Base-by-base conservation (phyloP, 2,797 vertebrate species). In the Eurystomus glaucurus region DNA sequence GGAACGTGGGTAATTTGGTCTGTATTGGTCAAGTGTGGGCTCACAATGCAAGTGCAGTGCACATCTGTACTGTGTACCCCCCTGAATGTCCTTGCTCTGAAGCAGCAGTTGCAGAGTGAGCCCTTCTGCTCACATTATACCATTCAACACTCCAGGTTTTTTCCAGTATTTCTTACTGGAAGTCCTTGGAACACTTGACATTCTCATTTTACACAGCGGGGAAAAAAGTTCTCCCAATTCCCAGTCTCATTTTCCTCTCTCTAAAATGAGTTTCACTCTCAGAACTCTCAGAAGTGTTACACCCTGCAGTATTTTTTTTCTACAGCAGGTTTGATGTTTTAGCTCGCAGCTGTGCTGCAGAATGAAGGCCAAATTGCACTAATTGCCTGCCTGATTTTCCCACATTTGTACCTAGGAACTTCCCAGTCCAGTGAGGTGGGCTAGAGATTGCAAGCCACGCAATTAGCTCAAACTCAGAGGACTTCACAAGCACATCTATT, bases 401-500 rank as follows among this genome's bases (percentile, higher is more conserved):
- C 43, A 41, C 7, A 2, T 60, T 60, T 1, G 1, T 7, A 37
- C 25, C 20, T 1, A 19, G 26, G 39, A 87, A 39, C n/a, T 85
- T 71, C 77, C 74, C n/a, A 43, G 2, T 13, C 26, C 45, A 48
- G 39, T 28, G 46, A 11, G 2, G 6, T 18, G 46, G 15, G 15
- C 25, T 3, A 29, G 50, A 65, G 35, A 69, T 0, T 54, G 39
- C 65, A 84, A 94, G 60, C 45, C 72, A 37, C 10, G 4, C 0
- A 5, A 65, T 66, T 5, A 58, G 23, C 25, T 22, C 48, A 46
- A 37, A 17, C 29, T 46, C 33, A 8, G 29, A 68, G 75, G 17
- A 31, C 55, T 80, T 19, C 43, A 74, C 35, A 51, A 65, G n/a
- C 6, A 1, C 1, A 7, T 12, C 31, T 18, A 2, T 0, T 39